Base-by-base conservation (phyloP, 2,888 invertebrate genomes). In the Anticlea derivata region DNA sequence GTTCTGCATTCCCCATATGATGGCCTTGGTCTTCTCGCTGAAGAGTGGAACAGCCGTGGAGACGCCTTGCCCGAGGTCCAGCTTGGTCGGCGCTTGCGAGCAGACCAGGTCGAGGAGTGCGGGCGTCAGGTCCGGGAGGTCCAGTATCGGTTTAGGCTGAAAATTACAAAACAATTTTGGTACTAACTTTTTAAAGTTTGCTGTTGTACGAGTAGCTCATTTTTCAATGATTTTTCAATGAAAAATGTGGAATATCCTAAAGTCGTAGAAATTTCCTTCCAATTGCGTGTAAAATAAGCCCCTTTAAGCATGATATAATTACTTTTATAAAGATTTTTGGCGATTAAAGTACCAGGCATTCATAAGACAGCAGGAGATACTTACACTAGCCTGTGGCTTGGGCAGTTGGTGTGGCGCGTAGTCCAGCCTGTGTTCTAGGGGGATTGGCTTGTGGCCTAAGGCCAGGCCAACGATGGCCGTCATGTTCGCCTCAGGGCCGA, bases 1-100 rank as follows among this genome's bases (percentile, higher is more conserved):
- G 34, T 96, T 96, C 91, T 99, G 99, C 98, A 99, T 99, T 56
- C 99, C 99, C 99, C 99, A 99, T 11, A 99, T 95, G 72, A 99
- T 98, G 6, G 98, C 95, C 78, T 96, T 97, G 7, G 98, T 99
- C 53, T 93, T 92, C 60, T 93, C 93, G n/a, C 92, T 93, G 89
- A 98, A 98, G 56, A 98, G 92, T 13, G 94, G 93, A 59, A 88
- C 75, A 0, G 78, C 61, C 0, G 77, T 70, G 1, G 73, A 54
- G 1, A 66, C 49, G 1, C 61, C 73, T 48, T 80, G 81, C 0
- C 86, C 83, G 1, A 83, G 70, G 70, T 86, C 86, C 20, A 71
- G 58, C 0, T 75, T 64, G 0, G 89, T 83, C 0, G 87, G 88
- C 0, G 88, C 80, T 31, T 86, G 77, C 0, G 86, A 80, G 57